Base-by-base conservation (phyloP, 2,113 vertebrate species). In the Mormyrus iriodes region DNA sequence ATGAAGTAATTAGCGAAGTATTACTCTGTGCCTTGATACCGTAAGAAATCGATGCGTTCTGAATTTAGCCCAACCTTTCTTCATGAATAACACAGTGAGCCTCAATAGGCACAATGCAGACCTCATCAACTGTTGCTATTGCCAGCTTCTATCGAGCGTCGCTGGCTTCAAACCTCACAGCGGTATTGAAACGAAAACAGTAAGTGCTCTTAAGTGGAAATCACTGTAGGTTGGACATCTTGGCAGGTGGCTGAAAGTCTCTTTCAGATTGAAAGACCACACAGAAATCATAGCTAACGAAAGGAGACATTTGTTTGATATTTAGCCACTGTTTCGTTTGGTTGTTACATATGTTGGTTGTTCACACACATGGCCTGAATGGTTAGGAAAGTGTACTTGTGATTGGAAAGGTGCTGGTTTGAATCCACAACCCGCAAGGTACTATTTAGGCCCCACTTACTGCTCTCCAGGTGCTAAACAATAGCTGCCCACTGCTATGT, bases 201-300 rank as follows among this genome's bases (percentile, higher is more conserved):
- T 79, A 79, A 79, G 73, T 79, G 73, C 15, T 42, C 73, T 79
- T 79, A 79, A 79, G 73, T 79, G 73, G 73, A 79, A 79, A 35
- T 79, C 73, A 39, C 35, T 39, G 73, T 79, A 79, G 73, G 31
- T 42, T 42, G 73, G 73, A 79, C 35, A 5, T 79, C 73, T 79
- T 79, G 73, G 73, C 73, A 79, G 35, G 73, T 79, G 73, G 31
- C 35, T 79, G 35, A 79, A 79, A 79, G 73, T 19, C 35, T 79
- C 15, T 19, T 35, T 42, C 35, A 42, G 31, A 79, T 39, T 17
- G 73, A 35, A 42, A 42, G 73, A 17, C 52, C 52, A 3, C 3
- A 4, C 35, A 8, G 35, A 79, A 79, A 79, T 42, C 35, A 42
- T 27, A 42, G 35, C 73, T 79, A 39, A 42, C 35, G 17, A 42